Evolutionary conservation across 2,797 vertebrate species (phyloP).

Genomic region (Brachymystax lenok): DNA sequence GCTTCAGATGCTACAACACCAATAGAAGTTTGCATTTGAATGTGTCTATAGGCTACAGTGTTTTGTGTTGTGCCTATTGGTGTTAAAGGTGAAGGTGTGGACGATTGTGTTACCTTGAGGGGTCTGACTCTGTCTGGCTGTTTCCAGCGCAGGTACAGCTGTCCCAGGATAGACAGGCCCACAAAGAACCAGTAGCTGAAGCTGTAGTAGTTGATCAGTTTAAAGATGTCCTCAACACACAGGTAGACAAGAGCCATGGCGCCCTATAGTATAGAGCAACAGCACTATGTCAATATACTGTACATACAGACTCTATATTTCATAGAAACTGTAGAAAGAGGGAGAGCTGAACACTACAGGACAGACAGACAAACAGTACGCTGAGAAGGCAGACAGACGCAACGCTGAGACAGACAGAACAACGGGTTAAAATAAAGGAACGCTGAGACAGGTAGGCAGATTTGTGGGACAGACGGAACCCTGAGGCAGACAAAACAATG

Average conservation of each 20-base stretch:
- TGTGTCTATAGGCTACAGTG: no score
- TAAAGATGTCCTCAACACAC: constrained; percentile 91
- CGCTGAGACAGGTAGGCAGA: neutral
- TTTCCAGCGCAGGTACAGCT: constrained; percentile 91
- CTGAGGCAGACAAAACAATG: neutral
- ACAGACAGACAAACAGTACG: neutral
- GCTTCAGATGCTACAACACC: neutral
- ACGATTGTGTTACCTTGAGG: constrained; percentile 78
- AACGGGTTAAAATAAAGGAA: neutral
- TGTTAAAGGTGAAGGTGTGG: neutral
- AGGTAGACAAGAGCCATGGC: constrained; percentile 89
- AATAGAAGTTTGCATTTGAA: neutral
- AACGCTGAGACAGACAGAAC: neutral
- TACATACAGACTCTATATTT: neutral
- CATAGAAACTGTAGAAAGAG: neutral
- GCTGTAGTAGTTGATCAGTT: constrained; percentile 94
- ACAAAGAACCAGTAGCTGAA: constrained; percentile 98
- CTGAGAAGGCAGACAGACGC: neutral
- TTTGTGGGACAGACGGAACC: neutral
- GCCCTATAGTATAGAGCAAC: constrained; percentile 49
- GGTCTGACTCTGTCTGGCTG: constrained; percentile 83
- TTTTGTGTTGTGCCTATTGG: neutral
- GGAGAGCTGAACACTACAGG: neutral
- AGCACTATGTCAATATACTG: neutral
- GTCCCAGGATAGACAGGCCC: constrained; percentile 88